Evolutionary conservation across 2,797 vertebrate genomes (phyloP), one percentile per base, ranked within the genome.

Genomic region (Gadopsis bispinosus): DNA sequence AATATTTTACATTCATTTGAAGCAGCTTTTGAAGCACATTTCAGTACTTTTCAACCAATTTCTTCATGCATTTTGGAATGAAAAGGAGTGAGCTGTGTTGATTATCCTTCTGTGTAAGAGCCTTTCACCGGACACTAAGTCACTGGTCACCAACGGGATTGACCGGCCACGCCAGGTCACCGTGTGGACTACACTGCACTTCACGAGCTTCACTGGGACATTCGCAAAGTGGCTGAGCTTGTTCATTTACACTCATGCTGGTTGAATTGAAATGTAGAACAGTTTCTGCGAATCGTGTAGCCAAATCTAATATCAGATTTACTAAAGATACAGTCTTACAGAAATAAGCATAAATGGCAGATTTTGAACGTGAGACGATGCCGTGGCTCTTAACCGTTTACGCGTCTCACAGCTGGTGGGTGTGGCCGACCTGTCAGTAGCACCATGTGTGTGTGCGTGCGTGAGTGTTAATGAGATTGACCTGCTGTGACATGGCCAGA

Each of bases 111-210:
- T 20, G 73, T 75, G 22, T 35, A 54, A 61, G 59, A 87, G 81
- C 50, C 83, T 77, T 55, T 77, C 45, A 45, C 51, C n/a, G 62
- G 62, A 80, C 58, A 33, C 60, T 65, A 70, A 79, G 48, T 75
- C 63, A 59, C 47, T 16, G 55, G 63, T 73, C 72, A 66, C 43
- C 39, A 20, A 29, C 33, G 31, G 68, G 85, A 83, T 78, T 62
- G 71, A 77, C n/a, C 1, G 74, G 76, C 58, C 78, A 41, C 12
- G 19, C 31, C 73, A 33, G 85, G 81, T n/a, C 79, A 76, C 22
- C 0, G 39, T 51, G 48, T 26, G 20, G 71, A 51, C 73, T 59
- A 4, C 65, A 73, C 26, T 43, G 73, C 9, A 4, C 29, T 29
- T 43, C 4, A 3, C 53, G 0, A 26, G 22, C 66, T 37, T 45